Percentiles rank a stretch among this genome's conserved stretches.
phyloP scores from a whole-genome alignment of 2,113 vertebrate genomes.

The Psilopsiagon aymara region DNA sequence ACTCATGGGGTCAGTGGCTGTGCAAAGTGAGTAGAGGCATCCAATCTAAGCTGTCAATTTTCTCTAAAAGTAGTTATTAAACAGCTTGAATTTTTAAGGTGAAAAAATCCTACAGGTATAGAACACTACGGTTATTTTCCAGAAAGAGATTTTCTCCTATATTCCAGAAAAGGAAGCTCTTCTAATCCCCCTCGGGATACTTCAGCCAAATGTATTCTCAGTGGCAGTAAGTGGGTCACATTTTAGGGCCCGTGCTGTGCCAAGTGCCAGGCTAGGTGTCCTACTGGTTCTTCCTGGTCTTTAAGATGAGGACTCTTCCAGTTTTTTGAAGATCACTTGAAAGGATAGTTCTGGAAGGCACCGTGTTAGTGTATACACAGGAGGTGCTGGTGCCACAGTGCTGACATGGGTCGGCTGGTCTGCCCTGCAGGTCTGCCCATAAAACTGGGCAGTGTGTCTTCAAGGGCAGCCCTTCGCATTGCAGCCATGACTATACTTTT shows the following conservation, averaged over 20 bases:
- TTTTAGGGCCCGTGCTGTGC: not conserved
- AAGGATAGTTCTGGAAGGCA: not conserved
- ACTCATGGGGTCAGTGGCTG: not conserved
- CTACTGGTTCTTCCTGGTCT: not conserved
- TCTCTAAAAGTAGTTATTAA: not conserved
- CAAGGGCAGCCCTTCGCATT: not conserved
- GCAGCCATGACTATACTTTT: rapidly evolving
- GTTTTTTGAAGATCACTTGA: not conserved
- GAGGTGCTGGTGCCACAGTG: not conserved
- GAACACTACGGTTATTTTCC: not conserved
- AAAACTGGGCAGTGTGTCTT: not conserved
- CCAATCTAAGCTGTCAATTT: not conserved
- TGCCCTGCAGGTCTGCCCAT: not conserved
- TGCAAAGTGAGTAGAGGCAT: not conserved
- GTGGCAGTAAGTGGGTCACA: not conserved
- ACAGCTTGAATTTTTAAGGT: not conserved
- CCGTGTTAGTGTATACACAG: rapidly evolving
- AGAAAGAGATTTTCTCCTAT: not conserved
- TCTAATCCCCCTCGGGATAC: not conserved
- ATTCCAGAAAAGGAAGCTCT: not conserved
- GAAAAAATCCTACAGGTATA: not conserved
- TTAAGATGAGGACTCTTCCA: not conserved
- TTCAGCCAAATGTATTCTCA: not conserved
- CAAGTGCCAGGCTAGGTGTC: not conserved
- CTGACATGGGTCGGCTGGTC: not conserved